A percentile compares a stretch with the other conserved stretches of the same genome.
phyloP scores from a whole-genome alignment of 2,113 vertebrate species.

The Oriolus oriolus region DNA sequence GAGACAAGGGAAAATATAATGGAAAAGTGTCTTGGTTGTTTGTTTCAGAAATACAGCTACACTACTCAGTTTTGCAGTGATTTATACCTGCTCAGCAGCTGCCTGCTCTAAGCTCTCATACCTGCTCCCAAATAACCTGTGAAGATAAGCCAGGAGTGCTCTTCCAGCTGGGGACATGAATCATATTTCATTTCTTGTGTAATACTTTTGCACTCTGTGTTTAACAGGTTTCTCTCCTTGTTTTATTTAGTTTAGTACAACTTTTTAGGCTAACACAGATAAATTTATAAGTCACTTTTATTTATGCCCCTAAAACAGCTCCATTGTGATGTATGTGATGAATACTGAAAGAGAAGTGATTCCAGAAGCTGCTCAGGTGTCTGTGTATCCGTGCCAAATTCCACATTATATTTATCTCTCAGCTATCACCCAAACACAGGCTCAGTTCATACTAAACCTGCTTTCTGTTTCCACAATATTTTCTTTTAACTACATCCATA shows the following conservation, averaged over 20 bases:
- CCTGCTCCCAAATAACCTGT: background rate
- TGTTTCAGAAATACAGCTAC: background rate
- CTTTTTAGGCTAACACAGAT: conserved; percentile 57
- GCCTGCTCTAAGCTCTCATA: background rate
- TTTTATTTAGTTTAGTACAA: conserved; percentile 62
- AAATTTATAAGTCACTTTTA: conserved; percentile 66
- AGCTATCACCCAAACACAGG: conserved; percentile 68
- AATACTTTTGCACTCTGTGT: background rate
- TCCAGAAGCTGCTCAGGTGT: conserved; percentile 47
- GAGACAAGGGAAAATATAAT: background rate
- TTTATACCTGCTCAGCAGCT: background rate
- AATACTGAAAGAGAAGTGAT: conserved; percentile 50
- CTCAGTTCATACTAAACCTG: conserved; percentile 22
- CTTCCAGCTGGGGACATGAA: background rate
- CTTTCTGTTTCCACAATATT: conserved; percentile 30
- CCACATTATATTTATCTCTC: conserved; percentile 66
- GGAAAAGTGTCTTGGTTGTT: background rate
- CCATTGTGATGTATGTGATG: conserved; percentile 50
- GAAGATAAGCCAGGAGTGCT: background rate
- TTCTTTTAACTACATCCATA: conserved; percentile 34
- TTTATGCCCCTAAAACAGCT: conserved; percentile 55
- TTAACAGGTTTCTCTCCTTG: conserved; percentile 56
- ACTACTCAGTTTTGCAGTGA: background rate
- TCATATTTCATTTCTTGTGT: conserved; percentile 44
- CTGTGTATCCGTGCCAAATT: conserved; percentile 57